phyloP scores from a whole-genome alignment of 2,797 vertebrate genomes.

The Amblyraja radiata region DNA sequence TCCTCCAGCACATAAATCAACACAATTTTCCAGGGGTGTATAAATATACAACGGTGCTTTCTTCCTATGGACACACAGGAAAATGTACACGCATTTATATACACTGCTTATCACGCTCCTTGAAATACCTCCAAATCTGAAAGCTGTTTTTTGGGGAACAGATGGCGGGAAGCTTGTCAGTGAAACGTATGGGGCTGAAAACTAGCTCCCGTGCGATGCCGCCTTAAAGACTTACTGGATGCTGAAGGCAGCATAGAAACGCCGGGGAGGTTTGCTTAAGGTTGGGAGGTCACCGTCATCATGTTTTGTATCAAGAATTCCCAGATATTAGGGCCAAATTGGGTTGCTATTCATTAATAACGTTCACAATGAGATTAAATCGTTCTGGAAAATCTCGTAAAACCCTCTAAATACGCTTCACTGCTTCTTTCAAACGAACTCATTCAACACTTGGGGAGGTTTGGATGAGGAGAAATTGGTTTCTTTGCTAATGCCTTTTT shows the following conservation, averaged over 20 bases:
- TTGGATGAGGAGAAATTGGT: constrained; percentile 60
- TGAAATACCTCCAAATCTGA: constrained; percentile 40
- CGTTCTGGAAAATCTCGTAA: constrained; percentile 70
- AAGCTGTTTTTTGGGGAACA: constrained; percentile 40
- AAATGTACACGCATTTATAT: constrained; percentile 26
- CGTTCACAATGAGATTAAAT: constrained; percentile 79
- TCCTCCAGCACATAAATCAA: constrained; percentile 2
- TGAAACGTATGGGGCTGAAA: constrained; percentile 19
- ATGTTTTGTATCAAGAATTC: constrained; percentile 57
- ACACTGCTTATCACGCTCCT: constrained; percentile 11
- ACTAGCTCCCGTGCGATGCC: constrained; percentile 34
- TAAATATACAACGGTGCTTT: constrained; percentile 27
- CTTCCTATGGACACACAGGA: not conserved
- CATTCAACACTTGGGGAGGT: constrained; percentile 59
- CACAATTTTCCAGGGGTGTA: constrained; percentile 8
- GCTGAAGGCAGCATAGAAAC: constrained; percentile 24
- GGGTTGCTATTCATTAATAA: constrained; percentile 82
- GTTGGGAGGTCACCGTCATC: constrained; percentile 55
- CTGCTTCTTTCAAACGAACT: constrained; percentile 57
- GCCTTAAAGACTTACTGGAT: not conserved
- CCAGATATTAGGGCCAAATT: constrained; percentile 76
- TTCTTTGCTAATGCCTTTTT: constrained; percentile 62
- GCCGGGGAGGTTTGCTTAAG: constrained; percentile 41
- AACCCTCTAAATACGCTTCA: constrained; percentile 67
- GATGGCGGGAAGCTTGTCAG: constrained; percentile 40